Evolutionary conservation across 2,888 invertebrate genomes (phyloP).

Genomic region (Serripes groenlandicus): DNA sequence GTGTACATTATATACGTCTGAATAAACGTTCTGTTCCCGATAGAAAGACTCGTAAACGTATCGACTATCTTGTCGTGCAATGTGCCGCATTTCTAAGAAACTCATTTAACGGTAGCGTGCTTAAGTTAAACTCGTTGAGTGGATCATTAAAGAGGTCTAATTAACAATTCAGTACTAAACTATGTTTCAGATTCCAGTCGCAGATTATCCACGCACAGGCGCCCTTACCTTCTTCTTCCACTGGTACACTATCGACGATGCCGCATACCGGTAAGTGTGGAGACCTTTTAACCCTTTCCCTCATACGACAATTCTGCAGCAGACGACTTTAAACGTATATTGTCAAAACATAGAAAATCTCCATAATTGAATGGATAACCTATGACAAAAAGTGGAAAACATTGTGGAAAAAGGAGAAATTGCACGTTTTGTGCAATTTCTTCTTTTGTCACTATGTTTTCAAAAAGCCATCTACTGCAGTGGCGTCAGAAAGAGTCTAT

Average conservation of each 20-base stretch:
- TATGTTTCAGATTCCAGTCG: slow-evolving; percentile 9
- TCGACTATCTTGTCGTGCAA: no score
- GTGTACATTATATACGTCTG: no score
- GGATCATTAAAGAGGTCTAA: slow-evolving; percentile 7
- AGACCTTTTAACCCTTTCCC: neutral
- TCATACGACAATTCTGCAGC: no score
- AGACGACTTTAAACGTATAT: neutral
- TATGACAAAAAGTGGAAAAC: neutral
- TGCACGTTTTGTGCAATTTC: neutral
- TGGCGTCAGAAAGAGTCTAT: no score
- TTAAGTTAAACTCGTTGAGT: slow-evolving; percentile 8
- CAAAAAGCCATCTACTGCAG: no score
- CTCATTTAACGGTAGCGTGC: slow-evolving; percentile 28
- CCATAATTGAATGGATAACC: no score
- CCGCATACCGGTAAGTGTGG: slow-evolving; percentile 51
- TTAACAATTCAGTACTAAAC: slow-evolving; percentile 16
- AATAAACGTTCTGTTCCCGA: no score
- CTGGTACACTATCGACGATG: slow-evolving; percentile 3
- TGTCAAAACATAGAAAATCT: no score
- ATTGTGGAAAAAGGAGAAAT: neutral
- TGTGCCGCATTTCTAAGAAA: neutral
- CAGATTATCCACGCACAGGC: no score
- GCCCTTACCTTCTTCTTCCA: no score
- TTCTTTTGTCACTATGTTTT: neutral
- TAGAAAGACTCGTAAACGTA: no score